Evolutionary conservation across 1,140 invertebrate species (phyloP), one percentile per base, ranked within the genome.

Genomic region (Drosophila orena): DNA sequence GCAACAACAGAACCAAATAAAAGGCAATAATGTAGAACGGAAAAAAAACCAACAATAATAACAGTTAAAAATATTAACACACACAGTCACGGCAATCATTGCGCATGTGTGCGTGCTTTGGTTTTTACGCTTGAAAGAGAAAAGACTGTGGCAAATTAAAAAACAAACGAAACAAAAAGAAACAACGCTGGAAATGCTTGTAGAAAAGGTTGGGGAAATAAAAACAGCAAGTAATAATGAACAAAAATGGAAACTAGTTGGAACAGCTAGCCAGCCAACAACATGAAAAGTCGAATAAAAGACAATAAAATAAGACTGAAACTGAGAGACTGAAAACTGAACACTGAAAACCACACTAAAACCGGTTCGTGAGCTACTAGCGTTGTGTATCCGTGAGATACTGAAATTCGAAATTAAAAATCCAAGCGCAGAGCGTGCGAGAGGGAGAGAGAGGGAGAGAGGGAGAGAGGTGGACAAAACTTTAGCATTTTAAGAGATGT

Each of bases 61-160:
- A 88, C 83, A 70, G 84, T 89, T 86, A 88, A 89, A 83, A 76
- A 65, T 83, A 83, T 83, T 83, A 83, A 83, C 74, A 78, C 56
- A 70, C 56, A 58, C 27, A 49, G 58, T 27, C 46, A 69, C 46
- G 24, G 27, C 74, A 70, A 54, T 75, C 78, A 86, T 50, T 88
- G 81, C 81, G 81, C 81, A 86, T 86, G 81, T 86, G 81, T 86
- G 79, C 81, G 81, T 88, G 81, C 65, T 81, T 71, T 59, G 74
- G 46, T 75, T 86, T 86, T 78, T 74, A 78, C 83, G 81, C 81
- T 75, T 64, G 44, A 68, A 38, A 54, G 69, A 76, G 60, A 70
- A 37, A 53, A 47, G 44, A 34, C 17, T 78, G 75, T 70, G 70
- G 76, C 59, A 66, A 84, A 84, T 72, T 54, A 77, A 61, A 37